These are phyloP conservation scores for Cathartes aura DNA, from an alignment of 2,113 vertebrate genomes.

Conservation along the genomic window DNA sequence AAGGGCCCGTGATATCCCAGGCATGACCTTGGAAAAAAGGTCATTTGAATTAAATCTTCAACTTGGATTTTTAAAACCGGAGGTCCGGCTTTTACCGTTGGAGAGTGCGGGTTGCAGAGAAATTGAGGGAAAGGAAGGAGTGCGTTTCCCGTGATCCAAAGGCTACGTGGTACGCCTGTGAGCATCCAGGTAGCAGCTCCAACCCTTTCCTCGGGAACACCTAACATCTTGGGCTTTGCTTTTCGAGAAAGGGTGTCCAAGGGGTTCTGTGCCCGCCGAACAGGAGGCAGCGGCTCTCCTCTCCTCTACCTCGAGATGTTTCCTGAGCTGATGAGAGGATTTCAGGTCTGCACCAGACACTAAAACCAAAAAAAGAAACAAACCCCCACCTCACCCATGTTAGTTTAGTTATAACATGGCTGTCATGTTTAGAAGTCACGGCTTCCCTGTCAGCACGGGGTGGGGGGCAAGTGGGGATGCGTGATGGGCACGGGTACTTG, in stretches of 20 bases:
- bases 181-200: not conserved
- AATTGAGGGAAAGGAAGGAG: not conserved
- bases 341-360: not conserved
- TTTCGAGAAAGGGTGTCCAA: not conserved
- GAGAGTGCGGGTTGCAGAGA: not conserved
- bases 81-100: not conserved
- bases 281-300: not conserved
- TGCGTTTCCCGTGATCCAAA: too few species aligned
- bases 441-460: too few species aligned
- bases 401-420: too few species aligned
- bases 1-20: not conserved
- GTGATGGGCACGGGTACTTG: accelerated
- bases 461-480: not conserved
- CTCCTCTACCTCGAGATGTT: not conserved
- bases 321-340: not conserved
- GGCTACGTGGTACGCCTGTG: accelerated
- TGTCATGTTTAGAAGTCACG: too few species aligned
- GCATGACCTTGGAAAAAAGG: not conserved
- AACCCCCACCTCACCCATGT: not conserved
- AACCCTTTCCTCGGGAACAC: not conserved
- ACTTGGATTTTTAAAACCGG: not conserved
- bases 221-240: not conserved
- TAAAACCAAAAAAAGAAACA: not conserved
- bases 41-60: not conserved
- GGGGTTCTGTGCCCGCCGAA: accelerated